Base-by-base conservation (phyloP, 2,797 vertebrate species). In the Pangasius djambal region DNA sequence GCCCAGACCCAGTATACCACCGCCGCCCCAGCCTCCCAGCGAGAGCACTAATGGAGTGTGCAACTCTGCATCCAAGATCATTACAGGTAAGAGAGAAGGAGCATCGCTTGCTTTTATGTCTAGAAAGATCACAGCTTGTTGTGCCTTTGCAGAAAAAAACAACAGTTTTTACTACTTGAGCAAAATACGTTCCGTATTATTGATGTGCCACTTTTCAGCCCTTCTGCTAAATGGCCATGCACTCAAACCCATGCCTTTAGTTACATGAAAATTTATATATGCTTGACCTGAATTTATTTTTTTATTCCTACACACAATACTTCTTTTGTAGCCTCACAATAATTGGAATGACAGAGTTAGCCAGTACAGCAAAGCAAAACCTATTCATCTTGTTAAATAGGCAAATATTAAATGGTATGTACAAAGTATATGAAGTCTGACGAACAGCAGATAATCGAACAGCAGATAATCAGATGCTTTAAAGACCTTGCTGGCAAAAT, bases 1-100 rank as follows among this genome's bases (percentile, higher is more conserved):
- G 0, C 96, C 97, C 88, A 95, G 98, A 25, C 98, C 98, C 74
- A 97, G 85, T 13, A 89, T 99, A 91, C 98, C 97, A 0, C 98
- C 99, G 0, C 99, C 98, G 0, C 97, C 97, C 0, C 97, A 99
- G 52, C 98, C 98, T 0, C 67, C 92, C 0, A 94, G 79, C 6
- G 97, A 98, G 0, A 88, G 92, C 0, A 87, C 93, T 40, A 92
- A 95, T 0, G 95, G 77, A 5, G 50, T 95, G 40, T 90, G 93
- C 0, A 92, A 91, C 48, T 98, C 98, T 0, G 94, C 97, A 7
- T 99, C 98, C 91, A 98, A 94, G 91, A 94, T 99, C 2, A 97
- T 98, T 82, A 99, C 98, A 69, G 98, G 98, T 99, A 95, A 96
- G 86, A 50, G 20, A 55, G 22, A 13, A n/a, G 7, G n/a, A 83